Base-by-base conservation (phyloP, 2,113 vertebrate genomes). In the Pipa parva region DNA sequence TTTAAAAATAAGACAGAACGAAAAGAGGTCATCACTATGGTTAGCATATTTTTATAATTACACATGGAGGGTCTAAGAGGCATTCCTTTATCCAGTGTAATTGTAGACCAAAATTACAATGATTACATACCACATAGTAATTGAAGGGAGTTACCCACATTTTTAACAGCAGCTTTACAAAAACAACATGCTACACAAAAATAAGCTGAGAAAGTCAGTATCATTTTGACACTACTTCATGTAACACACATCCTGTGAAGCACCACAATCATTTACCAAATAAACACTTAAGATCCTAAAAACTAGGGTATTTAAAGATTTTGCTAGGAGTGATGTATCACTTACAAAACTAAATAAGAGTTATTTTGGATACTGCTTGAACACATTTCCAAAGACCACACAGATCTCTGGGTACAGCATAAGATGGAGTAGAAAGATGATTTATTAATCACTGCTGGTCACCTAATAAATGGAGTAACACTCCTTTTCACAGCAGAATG, bases 31-130 rank as follows among this genome's bases (percentile, higher is more conserved):
- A 54, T 48, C 66, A 31, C 57, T 70, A 31, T 61, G 66, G 64
- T 59, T 68, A 59, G 58, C 66, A 70, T 70, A 70, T 70, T 70
- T 70, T 70, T 70, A 70, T 58, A 70, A 70, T 70, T 70, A 70
- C 58, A 70, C 58, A 45, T 42, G 48, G 66, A 60, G 31, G 18
- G 29, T 54, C 57, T 61, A 48, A 61, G 58, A 24, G n/a, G n/a
- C 54, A 36, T 28, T 60, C 26, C 66, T 61, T 61, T 70, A 52
- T 70, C 36, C 66, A 10, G 33, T 11, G 36, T 45, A 70, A 70
- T 70, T 70, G 39, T 31, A 61, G 25, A 60, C 56, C 57, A 36
- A 61, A 70, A 61, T 70, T 70, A 54, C 61, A 54, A 61, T 52
- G 57, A 54, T 60, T 70, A 48, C 66, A 60, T 59, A 31, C 18